A percentile compares a stretch with the other conserved stretches of the same genome.
Evolutionary conservation across 1,140 invertebrate genomes (phyloP).

Genomic region (Brachionus calyciflorus): DNA sequence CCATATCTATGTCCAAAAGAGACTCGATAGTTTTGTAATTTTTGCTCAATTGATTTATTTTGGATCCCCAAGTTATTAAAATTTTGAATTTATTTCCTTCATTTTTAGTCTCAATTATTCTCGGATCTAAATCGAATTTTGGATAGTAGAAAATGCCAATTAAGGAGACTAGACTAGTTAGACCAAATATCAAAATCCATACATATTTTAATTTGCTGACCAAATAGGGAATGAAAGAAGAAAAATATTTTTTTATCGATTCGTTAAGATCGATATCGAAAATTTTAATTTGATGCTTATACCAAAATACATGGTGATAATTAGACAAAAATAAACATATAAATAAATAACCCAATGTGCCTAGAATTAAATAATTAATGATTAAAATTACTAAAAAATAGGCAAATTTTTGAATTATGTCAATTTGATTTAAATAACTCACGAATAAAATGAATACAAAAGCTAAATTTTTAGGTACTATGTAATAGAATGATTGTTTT

Average conservation of each 20-base stretch:
- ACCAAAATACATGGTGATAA: conserved; percentile 29
- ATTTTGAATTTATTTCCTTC: not conserved
- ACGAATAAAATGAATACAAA: conserved; percentile 28
- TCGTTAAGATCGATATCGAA: not conserved
- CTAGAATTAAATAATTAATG: not conserved
- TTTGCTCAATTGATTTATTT: not conserved
- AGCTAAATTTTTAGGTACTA: conserved; percentile 6
- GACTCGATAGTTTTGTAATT: not conserved
- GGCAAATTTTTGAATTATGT: conserved; percentile 31
- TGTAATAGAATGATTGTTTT: conserved; percentile 6
- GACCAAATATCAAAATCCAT: not conserved
- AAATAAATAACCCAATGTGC: not conserved
- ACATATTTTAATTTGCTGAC: not conserved
- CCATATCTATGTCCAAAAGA: not conserved
- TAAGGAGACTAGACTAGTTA: not conserved
- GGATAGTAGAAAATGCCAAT: not conserved
- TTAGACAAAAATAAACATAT: conserved; percentile 4
- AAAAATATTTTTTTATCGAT: not conserved
- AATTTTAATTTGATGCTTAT: conserved; percentile 24
- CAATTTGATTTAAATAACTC: conserved; percentile 33
- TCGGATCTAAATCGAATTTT: not conserved
- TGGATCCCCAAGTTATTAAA: not conserved
- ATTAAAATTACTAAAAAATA: not conserved
- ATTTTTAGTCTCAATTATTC: not conserved
- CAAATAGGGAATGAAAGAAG: not conserved